Conservation (phyloP, 2,888 invertebrate species). For the Lithophane socia region DNA sequence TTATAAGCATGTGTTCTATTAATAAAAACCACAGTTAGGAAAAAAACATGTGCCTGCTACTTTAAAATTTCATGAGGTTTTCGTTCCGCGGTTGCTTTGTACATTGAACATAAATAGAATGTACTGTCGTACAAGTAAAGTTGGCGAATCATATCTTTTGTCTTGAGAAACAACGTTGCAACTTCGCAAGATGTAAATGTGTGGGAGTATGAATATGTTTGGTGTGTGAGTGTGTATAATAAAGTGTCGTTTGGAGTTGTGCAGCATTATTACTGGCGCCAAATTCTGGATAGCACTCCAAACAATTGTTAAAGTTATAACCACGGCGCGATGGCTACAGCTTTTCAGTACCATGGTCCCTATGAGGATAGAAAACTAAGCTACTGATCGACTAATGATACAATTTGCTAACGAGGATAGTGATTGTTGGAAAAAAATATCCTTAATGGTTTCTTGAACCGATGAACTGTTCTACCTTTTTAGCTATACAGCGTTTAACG, state of each 20-base stretch:
- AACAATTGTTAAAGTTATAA: conserved; percentile 34
- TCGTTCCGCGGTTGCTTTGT: neutral
- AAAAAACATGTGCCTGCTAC: neutral
- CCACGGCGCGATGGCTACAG: conserved; percentile 1
- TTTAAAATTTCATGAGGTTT: neutral
- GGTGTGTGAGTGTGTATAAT: neutral
- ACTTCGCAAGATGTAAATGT: neutral
- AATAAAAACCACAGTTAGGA: neutral
- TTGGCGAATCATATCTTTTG: neutral
- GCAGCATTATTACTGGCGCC: conserved; percentile 12
- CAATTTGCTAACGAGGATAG: conserved; percentile 8
- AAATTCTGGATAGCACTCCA: conserved; percentile 29
- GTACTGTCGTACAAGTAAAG: neutral
- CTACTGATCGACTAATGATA: conserved; percentile 1
- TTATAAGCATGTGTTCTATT: neutral
- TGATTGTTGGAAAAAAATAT: neutral
- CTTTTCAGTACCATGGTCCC: neutral
- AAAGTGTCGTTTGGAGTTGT: neutral
- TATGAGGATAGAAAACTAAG: neutral
- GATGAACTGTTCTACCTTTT: too few relatives aligned
- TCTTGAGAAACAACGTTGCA: neutral
- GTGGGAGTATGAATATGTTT: neutral
- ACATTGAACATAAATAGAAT: neutral
- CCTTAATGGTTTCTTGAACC: neutral
- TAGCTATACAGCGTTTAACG: neutral